Evolutionary conservation across 2,888 invertebrate species (phyloP), one percentile per base, ranked within the genome.

Genomic region (Halocaridina rubra): DNA sequence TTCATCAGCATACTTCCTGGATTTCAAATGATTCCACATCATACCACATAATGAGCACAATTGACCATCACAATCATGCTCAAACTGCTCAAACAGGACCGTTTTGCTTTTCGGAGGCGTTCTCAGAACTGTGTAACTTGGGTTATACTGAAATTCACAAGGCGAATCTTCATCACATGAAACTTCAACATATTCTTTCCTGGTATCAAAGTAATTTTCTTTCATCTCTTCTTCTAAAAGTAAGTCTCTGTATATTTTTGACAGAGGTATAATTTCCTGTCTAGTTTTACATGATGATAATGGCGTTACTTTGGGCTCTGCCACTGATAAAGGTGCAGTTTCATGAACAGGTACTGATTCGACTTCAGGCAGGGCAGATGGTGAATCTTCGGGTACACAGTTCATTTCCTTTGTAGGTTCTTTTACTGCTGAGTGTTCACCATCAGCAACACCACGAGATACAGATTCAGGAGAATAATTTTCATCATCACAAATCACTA

Each of bases 31-130:
- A 7, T 30, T 57, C 82, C 82, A 84, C 33, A 84, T 29, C 61
- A 84, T 61, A 3, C 72, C 72, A 67, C 82, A 84, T 2, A 84
- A 30, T 3, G 61, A 30, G 46, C 82, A 84, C 24, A 77, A 16
- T 71, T 78, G 82, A 16, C 82, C 82, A 30, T 59, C 59, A 69
- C 82, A 84, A 24, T 84, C 82, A 59, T 82, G 82, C 3, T 53
- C 71, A 33, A 67, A 77, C 24, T 84, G 78, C 3, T 72, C 32
- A 2, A 27, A 22, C 78, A 77, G 78, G 8, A 59, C 77, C 29
- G 71, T 39, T 22, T 57, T 71, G 13, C 61, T 64, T n/a, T 32
- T 46, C 0, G 82, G 82, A 10, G 77, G 72, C n/a, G 32, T 71
- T 24, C 29, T 61, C 1, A 84, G 72, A 0, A 71, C 72, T 13